Evolutionary conservation across 2,888 invertebrate species (phyloP), one percentile per base, ranked within the genome.

Genomic region (Noctua janthina): DNA sequence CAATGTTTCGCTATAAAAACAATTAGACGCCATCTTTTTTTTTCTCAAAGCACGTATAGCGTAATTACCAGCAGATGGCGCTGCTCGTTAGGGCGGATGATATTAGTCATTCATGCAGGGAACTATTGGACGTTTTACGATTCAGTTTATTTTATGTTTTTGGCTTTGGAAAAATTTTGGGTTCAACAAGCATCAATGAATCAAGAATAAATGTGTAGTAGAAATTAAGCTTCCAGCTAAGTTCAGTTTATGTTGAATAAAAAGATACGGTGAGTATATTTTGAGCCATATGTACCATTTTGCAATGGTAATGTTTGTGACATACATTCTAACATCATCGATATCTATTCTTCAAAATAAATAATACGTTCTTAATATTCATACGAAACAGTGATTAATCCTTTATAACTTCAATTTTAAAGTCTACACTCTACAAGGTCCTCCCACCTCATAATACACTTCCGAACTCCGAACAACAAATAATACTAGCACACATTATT

Each of bases 41-140:
- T 95, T 95, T 93, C 90, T 88, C 93, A 86, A 89, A 92, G 93
- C 95, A 94, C 93, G 94, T 93, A 92, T 87, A 86, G 39, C 85
- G 94, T 95, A 95, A 96, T 96, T 96, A 96, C 94, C 84, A 84
- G 87, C 96, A 95, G 96, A 95, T 96, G 96, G 93, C 95, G 94
- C 84, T 88, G 89, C 92, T 94, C 95, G 94, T 95, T 96, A 95
- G 94, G 90, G 80, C 70, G 87, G 86, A 80, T 88, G 85, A 83
- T 83, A 91, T 91, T 90, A 91, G 87, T 91, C 90, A 91, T 92
- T 91, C 88, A 90, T 90, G 71, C 39, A 79, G 80, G 83, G 84
- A 85, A 85, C 86, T 88, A 89, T 89, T 89, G 78, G 78, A 76
- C 43, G 49, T 81, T 86, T 81, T 82, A 72, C 56, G 74, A 66